phyloP scores from a whole-genome alignment of 2,888 invertebrate genomes.

The Ypsolopha sequella region DNA sequence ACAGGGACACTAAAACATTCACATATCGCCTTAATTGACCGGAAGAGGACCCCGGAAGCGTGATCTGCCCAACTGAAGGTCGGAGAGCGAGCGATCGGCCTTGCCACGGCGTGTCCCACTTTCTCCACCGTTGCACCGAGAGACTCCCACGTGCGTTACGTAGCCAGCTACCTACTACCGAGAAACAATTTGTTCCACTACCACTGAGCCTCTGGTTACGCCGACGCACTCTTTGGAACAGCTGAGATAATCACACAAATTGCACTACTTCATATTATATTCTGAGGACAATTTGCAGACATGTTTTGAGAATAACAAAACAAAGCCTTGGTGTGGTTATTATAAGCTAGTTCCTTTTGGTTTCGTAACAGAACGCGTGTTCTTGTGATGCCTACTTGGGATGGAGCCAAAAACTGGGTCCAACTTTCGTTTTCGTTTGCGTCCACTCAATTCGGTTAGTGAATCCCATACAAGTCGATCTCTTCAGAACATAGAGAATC shows the following conservation, averaged over 20 bases:
- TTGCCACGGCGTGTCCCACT: conserved; percentile 56
- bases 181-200: conserved; percentile 23
- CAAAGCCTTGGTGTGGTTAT: conserved; percentile 49
- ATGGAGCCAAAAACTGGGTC: not conserved
- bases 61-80: conserved; percentile 36
- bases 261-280: conserved; percentile 41
- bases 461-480: too few relatives aligned
- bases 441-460: not conserved
- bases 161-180: conserved; percentile 13
- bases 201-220: conserved; percentile 29
- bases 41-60: conserved; percentile 43
- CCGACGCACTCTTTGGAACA: conserved; percentile 46
- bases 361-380: conserved; percentile 1
- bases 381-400: not conserved
- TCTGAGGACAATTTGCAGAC: conserved; percentile 22
- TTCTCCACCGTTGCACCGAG: conserved; percentile 43
- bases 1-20: too few relatives aligned
- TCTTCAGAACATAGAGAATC: too few relatives aligned
- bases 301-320: conserved; percentile 30
- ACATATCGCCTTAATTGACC: too few relatives aligned
- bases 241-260: conserved; percentile 55
- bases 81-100: conserved; percentile 53
- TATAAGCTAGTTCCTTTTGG: conserved; percentile 12
- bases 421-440: conserved; percentile 1
- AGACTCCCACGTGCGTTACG: conserved; percentile 49